These are phyloP conservation scores for Hirundo rustica DNA, from an alignment of 2,797 vertebrate species.

Conservation along the genomic window DNA sequence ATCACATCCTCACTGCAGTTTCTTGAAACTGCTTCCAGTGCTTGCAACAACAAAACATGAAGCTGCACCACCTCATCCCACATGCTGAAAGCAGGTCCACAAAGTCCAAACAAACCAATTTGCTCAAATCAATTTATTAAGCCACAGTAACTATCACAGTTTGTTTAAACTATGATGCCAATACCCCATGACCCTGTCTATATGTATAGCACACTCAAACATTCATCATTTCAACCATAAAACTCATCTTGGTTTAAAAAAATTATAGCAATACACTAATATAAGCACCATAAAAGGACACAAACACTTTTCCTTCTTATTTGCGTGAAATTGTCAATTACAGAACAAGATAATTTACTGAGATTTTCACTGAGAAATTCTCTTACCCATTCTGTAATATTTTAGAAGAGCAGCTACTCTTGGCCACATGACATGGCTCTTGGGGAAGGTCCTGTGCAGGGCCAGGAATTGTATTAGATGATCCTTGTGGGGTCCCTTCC, in stretches of 20 bases:
- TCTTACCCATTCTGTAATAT: not conserved
- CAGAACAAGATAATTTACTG: not conserved
- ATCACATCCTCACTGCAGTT: not conserved
- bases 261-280: not conserved
- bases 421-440: not conserved
- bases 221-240: not conserved
- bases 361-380: not conserved
- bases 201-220: not conserved
- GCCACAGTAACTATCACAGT: not conserved
- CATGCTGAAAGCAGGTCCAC: not conserved
- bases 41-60: not conserved
- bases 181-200: not conserved
- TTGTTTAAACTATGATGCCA: not conserved
- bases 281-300: not conserved
- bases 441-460: not conserved
- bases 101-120: not conserved
- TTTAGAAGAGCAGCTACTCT: not conserved
- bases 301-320: not conserved
- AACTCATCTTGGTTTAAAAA: not conserved
- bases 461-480: not conserved
- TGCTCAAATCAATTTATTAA: not conserved
- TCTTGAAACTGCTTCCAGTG: not conserved
- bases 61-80: not conserved
- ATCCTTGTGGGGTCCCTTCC: not conserved
- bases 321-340: not conserved